These are phyloP conservation scores for Pseudopipra pipra DNA, from an alignment of 2,113 vertebrate species.

Conservation along the genomic window DNA sequence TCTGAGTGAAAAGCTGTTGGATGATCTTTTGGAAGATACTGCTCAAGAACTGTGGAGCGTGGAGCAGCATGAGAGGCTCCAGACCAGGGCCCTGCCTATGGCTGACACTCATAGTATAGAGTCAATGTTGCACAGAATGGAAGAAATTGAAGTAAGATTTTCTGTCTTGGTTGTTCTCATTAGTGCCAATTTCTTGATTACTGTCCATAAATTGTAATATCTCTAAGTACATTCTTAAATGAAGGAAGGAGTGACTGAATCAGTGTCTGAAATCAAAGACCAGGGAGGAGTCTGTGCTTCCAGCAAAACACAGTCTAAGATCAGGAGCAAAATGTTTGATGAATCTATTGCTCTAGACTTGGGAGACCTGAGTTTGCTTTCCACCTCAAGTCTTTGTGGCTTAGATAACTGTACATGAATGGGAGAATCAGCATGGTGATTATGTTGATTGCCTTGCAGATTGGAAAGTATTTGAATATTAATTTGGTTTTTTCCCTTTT, in stretches of 20 bases:
- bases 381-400: not conserved
- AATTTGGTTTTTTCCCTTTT: not conserved
- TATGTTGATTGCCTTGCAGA: not conserved
- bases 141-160: slow-evolving; percentile 91
- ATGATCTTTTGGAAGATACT: slow-evolving; percentile 74
- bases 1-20: slow-evolving; percentile 65
- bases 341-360: not conserved
- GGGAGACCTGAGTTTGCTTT: not conserved
- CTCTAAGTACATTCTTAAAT: not conserved
- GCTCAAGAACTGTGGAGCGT: slow-evolving; percentile 49
- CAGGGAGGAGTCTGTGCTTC: not conserved
- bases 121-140: slow-evolving; percentile 90
- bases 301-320: not conserved
- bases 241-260: not conserved
- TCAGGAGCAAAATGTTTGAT: not conserved
- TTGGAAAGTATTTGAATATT: not conserved
- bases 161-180: not conserved
- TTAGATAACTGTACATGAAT: not conserved
- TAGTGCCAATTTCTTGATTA: not conserved
- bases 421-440: not conserved
- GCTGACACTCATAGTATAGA: slow-evolving; percentile 75
- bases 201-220: not conserved
- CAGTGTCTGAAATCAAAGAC: not conserved
- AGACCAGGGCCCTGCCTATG: not conserved
- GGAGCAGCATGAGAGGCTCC: slow-evolving; percentile 46